Conservation (phyloP, 2,113 vertebrate genomes). For the Entosphenus tridentatus region DNA sequence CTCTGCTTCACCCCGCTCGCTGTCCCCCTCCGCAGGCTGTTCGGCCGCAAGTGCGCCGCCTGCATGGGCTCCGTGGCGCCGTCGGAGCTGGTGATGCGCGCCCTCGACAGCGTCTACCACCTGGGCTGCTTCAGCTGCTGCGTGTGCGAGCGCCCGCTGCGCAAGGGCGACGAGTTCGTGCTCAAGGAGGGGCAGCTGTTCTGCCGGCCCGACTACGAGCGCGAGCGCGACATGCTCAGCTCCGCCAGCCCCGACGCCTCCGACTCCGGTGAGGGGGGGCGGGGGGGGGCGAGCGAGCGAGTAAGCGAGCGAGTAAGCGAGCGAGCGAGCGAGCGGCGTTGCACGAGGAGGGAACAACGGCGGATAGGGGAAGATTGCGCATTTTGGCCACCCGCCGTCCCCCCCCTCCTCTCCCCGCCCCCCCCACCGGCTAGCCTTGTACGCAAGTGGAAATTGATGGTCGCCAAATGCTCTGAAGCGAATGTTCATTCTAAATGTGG, state of each 20-base stretch:
- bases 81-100: slow-evolving; percentile 72
- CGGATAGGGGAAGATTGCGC: no score
- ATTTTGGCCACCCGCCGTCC: no score
- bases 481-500: no score
- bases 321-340: no score
- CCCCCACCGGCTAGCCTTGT: no score
- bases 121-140: slow-evolving; percentile 83
- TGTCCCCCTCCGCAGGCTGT: slow-evolving; percentile 29
- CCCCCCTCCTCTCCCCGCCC: no score
- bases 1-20: no score
- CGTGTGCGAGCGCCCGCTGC: slow-evolving; percentile 56
- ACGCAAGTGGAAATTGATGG: no score
- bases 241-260: slow-evolving; percentile 48
- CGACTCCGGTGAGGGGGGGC: slow-evolving; percentile 41
- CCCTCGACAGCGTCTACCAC: slow-evolving; percentile 65
- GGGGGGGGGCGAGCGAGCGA: no score
- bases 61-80: slow-evolving; percentile 51
- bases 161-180: slow-evolving; percentile 73
- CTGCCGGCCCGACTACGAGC: slow-evolving; percentile 66
- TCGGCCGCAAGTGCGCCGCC: slow-evolving; percentile 51
- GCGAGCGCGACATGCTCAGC: slow-evolving; percentile 37
- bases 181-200: slow-evolving; percentile 68
- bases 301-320: no score
- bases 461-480: no score
- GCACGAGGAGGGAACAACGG: no score